These are phyloP conservation scores for Eptatretus burgeri DNA, from an alignment of 2,113 vertebrate genomes.

Conservation along the genomic window DNA sequence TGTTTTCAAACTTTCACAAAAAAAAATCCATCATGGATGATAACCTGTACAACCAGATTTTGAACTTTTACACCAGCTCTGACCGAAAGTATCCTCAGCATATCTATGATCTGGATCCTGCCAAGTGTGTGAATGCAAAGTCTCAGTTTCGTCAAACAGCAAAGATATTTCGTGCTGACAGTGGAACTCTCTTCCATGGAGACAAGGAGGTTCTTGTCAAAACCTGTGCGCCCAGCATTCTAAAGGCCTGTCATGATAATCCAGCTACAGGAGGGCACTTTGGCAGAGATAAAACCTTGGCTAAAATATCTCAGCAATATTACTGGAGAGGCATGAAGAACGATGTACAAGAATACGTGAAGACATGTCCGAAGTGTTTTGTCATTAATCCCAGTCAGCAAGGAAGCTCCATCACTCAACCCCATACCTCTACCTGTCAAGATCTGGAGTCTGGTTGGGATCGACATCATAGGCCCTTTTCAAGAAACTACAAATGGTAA, in stretches of 20 bases:
- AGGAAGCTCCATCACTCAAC: not conserved
- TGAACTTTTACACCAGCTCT: not conserved
- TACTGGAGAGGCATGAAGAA: slow-evolving; percentile 4
- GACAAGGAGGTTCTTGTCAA: not conserved
- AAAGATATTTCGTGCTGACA: too few relatives aligned
- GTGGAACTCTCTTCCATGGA: not conserved
- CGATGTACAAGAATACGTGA: not conserved
- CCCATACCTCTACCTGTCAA: not conserved
- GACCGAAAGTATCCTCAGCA: too few relatives aligned
- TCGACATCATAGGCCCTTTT: not conserved
- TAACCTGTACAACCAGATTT: not conserved
- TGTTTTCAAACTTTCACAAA: not conserved
- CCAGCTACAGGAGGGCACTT: not conserved
- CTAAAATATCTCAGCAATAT: not conserved
- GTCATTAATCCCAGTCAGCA: not conserved
- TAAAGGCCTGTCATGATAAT: slow-evolving; percentile 3
- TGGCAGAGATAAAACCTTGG: slow-evolving; percentile 1
- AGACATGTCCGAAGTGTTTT: not conserved
- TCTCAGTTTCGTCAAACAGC: too few relatives aligned
- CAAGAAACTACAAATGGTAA: not conserved
- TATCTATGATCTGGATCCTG: too few relatives aligned
- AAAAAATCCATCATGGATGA: not conserved
- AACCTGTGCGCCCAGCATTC: not conserved
- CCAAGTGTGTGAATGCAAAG: too few relatives aligned
- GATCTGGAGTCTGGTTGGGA: not conserved